Evolutionary conservation across 1,140 invertebrate genomes (phyloP).

Genomic region (Geopemphigus sp.): DNA sequence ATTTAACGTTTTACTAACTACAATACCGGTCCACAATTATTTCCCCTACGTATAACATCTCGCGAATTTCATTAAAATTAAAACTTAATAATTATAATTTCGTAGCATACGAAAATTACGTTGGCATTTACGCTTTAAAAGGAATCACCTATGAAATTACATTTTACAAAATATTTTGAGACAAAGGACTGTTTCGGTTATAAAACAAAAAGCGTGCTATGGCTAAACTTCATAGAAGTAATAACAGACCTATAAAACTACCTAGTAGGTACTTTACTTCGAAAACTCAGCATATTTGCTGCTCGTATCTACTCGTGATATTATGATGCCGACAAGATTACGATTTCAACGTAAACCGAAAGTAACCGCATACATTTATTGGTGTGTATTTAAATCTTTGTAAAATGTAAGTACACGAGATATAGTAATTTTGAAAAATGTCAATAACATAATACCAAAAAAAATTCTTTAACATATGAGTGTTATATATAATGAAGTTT

Average conservation of each 20-base stretch:
- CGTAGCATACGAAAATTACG: too few relatives aligned
- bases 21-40: too few relatives aligned
- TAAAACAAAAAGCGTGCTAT: slow-evolving; percentile 4
- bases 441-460: neutral
- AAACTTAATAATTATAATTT: neutral
- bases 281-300: slow-evolving; percentile 7
- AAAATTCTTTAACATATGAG: neutral
- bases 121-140: neutral
- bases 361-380: neutral
- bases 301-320: neutral
- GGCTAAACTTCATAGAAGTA: neutral
- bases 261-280: neutral
- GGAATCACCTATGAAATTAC: neutral
- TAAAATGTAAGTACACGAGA: neutral
- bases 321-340: neutral
- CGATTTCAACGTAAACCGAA: neutral
- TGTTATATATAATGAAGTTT: neutral
- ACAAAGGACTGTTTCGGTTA: neutral
- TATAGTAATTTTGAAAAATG: neutral
- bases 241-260: neutral
- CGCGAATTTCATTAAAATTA: too few relatives aligned
- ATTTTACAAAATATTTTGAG: neutral
- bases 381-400: neutral
- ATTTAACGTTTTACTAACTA: too few relatives aligned
- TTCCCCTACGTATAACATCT: too few relatives aligned